Percentiles rank a stretch among this genome's conserved stretches.
Evolutionary conservation across 2,113 vertebrate species (phyloP).

Genomic region (Antechinus stuartii): DNA sequence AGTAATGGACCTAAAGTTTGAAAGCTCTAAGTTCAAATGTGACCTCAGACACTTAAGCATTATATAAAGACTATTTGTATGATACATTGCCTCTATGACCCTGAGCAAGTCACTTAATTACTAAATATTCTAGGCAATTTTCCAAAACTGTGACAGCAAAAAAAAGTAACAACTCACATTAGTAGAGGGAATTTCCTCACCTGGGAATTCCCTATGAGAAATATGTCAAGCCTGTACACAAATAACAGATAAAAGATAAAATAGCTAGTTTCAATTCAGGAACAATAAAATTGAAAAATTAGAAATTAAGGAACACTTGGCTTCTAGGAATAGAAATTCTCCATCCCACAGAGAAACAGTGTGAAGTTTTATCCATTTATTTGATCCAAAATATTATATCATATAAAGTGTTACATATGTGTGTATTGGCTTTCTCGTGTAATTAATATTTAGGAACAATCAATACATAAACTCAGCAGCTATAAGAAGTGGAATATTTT

Average conservation of each 20-base stretch:
- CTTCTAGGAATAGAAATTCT: conserved; percentile 51
- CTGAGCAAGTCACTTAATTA: not conserved
- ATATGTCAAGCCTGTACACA: not conserved
- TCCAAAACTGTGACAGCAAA: not conserved
- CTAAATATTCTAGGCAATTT: not conserved
- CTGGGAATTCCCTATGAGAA: not conserved
- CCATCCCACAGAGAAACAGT: conserved; percentile 32
- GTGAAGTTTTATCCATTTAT: conserved; percentile 60
- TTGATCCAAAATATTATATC: conserved; percentile 59
- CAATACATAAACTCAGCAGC: conserved; percentile 9
- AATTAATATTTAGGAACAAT: not conserved
- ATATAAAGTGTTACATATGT: conserved; percentile 36
- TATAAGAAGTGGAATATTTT: conserved; percentile 53
- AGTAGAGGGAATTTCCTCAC: not conserved
- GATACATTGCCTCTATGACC: not conserved
- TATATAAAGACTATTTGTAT: not conserved
- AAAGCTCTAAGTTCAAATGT: not conserved
- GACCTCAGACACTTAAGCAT: not conserved
- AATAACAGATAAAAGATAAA: not conserved
- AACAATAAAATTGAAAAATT: not conserved
- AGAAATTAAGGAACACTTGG: conserved; percentile 64
- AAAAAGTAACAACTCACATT: not conserved
- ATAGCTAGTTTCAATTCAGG: not conserved
- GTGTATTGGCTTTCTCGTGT: conserved; percentile 51
- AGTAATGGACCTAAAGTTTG: too few species aligned